A percentile compares a stretch with the other conserved stretches of the same genome.
Conservation (phyloP, 2,888 invertebrate species). For the Tiliacea aurago region DNA sequence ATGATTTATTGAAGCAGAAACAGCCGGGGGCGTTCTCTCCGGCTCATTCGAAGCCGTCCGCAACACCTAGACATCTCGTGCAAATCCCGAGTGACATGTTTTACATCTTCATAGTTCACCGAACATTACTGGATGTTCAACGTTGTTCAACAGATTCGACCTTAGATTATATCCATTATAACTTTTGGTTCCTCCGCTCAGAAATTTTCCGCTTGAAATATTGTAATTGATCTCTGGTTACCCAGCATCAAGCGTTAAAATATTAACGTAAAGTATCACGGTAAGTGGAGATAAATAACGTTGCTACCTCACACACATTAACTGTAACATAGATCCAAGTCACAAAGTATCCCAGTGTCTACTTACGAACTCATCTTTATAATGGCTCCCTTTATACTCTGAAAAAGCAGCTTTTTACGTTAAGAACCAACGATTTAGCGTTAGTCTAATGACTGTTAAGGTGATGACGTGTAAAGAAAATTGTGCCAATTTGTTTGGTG, state of each 20-base stretch:
- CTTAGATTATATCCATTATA: constrained; percentile 61
- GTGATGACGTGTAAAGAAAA: constrained; percentile 68
- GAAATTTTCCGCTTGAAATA: constrained; percentile 40
- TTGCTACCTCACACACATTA: constrained; percentile 48
- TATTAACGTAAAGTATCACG: constrained; percentile 45
- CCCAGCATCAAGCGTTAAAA: constrained; percentile 35
- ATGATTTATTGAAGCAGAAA: constrained; percentile 64
- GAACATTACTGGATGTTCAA: constrained; percentile 66
- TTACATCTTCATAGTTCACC: constrained; percentile 67
- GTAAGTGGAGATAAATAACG: constrained; percentile 49
- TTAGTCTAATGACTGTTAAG: constrained; percentile 66
- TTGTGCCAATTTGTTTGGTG: constrained; percentile 67
- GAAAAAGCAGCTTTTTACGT: constrained; percentile 55
- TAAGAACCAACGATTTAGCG: constrained; percentile 63
- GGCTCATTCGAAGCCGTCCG: constrained; percentile 45
- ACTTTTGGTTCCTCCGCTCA: constrained; percentile 57
- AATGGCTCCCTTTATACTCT: constrained; percentile 58
- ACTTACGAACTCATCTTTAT: constrained; percentile 57
- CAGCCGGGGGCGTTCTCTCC: constrained; percentile 50
- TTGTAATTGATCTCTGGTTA: constrained; percentile 44
- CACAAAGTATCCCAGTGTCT: constrained; percentile 54
- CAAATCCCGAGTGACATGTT: constrained; percentile 72
- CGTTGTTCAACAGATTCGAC: constrained; percentile 67
- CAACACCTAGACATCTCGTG: constrained; percentile 69
- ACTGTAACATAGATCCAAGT: constrained; percentile 46